Percentiles rank a stretch among this genome's conserved stretches.
phyloP scores from a whole-genome alignment of 2,113 vertebrate genomes.

The Vulpes vulpes region DNA sequence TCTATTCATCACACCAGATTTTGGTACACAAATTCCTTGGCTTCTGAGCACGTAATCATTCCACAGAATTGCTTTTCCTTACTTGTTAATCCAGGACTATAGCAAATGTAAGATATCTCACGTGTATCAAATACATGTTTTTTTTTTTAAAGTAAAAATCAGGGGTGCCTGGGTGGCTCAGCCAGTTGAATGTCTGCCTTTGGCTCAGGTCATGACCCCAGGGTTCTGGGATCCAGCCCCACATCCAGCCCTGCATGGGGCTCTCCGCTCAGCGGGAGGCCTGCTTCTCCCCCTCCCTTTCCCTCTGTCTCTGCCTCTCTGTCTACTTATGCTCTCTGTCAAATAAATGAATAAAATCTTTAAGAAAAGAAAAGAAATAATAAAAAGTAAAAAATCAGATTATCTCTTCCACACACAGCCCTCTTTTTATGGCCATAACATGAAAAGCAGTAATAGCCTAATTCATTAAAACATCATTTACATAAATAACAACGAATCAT shows the following conservation, averaged over 20 bases:
- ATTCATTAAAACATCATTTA: background rate
- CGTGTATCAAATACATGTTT: background rate
- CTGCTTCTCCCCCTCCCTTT: too few relatives aligned
- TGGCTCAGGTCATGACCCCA: too few relatives aligned
- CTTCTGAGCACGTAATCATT: constrained; percentile 49
- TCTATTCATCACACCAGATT: constrained; percentile 54
- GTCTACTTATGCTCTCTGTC: too few relatives aligned
- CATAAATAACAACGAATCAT: constrained; percentile 63
- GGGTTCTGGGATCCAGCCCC: too few relatives aligned
- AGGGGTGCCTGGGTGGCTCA: too few relatives aligned
- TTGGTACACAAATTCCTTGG: constrained; percentile 13
- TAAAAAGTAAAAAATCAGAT: background rate
- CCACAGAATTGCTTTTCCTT: background rate
- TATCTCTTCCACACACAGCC: background rate
- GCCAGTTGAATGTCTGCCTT: too few relatives aligned
- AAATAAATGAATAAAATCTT: too few relatives aligned
- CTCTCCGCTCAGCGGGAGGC: too few relatives aligned
- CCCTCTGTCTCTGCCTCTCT: too few relatives aligned
- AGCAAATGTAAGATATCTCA: constrained; percentile 50
- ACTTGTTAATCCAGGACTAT: background rate
- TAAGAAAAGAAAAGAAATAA: background rate
- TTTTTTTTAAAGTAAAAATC: constrained; percentile 5
- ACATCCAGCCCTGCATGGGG: too few relatives aligned
- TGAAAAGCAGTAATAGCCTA: constrained; percentile 36
- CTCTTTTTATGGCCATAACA: background rate